Percentiles rank a stretch among this genome's conserved stretches.
Evolutionary conservation across 2,797 vertebrate species (phyloP).

Genomic region (Kryptolebias ocellatus): DNA sequence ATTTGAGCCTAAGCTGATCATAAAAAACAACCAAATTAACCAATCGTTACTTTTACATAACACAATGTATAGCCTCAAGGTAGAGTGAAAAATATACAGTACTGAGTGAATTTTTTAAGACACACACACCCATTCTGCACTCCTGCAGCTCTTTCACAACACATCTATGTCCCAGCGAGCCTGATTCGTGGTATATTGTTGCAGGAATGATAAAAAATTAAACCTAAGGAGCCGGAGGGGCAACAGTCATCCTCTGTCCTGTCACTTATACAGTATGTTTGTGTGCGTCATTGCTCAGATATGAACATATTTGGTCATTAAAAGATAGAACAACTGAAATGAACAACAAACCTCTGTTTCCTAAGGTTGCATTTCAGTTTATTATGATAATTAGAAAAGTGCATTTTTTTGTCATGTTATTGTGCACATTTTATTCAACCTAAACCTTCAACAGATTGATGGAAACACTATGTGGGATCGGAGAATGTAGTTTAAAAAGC

Average conservation of each 20-base stretch:
- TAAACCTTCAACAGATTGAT: background rate
- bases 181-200: constrained; percentile 2
- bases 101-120: constrained; percentile 9
- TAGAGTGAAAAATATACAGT: constrained; percentile 30
- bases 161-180: constrained; percentile 18
- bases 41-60: constrained; percentile 7
- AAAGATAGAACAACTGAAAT: background rate
- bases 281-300: background rate
- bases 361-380: background rate
- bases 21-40: constrained; percentile 4
- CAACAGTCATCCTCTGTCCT: background rate
- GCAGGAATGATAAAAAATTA: constrained; percentile 39
- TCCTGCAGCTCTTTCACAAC: background rate
- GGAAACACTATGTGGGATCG: background rate
- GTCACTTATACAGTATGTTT: background rate
- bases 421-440: too few species aligned
- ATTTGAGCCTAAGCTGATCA: constrained; percentile 8
- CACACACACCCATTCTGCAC: constrained; percentile 3
- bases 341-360: background rate
- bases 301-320: background rate
- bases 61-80: constrained; percentile 21
- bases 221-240: constrained; percentile 22
- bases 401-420: too few species aligned
- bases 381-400: too few species aligned
- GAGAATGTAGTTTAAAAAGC: background rate